These are phyloP conservation scores for Drosophila crucigera DNA, from an alignment of 2,888 invertebrate genomes.

Conservation along the genomic window DNA sequence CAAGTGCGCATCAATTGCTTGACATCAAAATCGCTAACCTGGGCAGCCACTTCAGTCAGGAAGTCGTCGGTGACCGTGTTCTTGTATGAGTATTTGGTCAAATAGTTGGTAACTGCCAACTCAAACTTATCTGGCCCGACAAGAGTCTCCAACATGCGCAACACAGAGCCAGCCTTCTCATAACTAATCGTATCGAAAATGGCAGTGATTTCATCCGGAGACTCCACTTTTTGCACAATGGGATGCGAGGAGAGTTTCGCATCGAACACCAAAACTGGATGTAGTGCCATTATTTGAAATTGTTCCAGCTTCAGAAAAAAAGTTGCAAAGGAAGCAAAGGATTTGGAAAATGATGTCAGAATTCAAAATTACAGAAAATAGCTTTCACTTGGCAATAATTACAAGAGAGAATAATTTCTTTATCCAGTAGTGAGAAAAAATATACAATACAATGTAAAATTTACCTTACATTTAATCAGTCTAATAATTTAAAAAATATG, in stretches of 20 bases:
- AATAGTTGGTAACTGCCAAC: conserved; percentile 90
- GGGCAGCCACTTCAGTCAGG: conserved; percentile 86
- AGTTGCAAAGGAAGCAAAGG: too few species aligned
- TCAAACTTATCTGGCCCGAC: conserved; percentile 90
- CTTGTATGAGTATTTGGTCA: conserved; percentile 89
- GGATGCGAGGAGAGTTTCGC: conserved; percentile 94
- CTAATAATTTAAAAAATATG: too few species aligned
- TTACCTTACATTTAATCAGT: too few species aligned
- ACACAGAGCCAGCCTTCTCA: conserved; percentile 93
- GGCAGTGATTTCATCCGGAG: conserved; percentile 95
- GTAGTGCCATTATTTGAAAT: conserved; percentile 90
- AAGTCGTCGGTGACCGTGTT: conserved; percentile 94
- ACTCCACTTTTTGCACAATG: conserved; percentile 92
- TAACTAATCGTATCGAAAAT: conserved; percentile 96
- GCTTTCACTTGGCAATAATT: too few species aligned
- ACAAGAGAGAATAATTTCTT: too few species aligned
- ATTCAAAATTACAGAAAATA: conserved; percentile 21
- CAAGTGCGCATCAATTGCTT: conserved; percentile 92
- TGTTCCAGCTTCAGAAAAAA: conserved; percentile 88
- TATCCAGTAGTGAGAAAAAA: too few species aligned
- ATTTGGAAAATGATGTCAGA: too few species aligned
- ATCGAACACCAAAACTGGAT: conserved; percentile 90
- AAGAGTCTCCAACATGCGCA: conserved; percentile 94
- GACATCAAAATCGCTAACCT: conserved; percentile 86
- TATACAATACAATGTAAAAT: too few species aligned